Base-by-base conservation (phyloP, 2,888 invertebrate species). In the Cataglyphis altisquamis region DNA sequence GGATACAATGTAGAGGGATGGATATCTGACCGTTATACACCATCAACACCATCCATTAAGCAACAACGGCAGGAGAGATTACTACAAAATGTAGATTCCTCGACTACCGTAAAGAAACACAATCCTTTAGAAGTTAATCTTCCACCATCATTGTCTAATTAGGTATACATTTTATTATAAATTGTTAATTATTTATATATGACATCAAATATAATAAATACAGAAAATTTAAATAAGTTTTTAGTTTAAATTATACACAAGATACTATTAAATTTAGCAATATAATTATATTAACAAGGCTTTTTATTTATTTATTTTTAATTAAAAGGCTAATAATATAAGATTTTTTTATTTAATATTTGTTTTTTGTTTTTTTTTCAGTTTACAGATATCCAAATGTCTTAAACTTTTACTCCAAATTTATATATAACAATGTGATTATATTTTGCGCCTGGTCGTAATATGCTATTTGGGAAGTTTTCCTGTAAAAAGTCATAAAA, bases 1-100 rank as follows among this genome's bases (percentile, higher is more conserved):
- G 99, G 99, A 39, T 99, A 99, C 94, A 97, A 98, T 91, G 89
- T 98, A 86, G 98, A 99, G 95, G 96, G 95, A 77, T 94, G 96
- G 84, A 70, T 98, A 8, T 97, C 97, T 0, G 97, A 97, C 93
- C 97, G 96, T 95, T 97, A 97, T 92, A 98, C 97, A 15, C 97
- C 97, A 32, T 45, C 92, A n/a, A 90, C 93, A 10, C 90, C 90
- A n/a, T 89, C 95, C 8, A 87, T 94, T 48, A 89, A 85, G 15
- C 92, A 94, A 70, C 94, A 94, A 83, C 92, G 95, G 10, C 88
- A 93, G 45, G 94, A 94, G 66, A 89, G 95, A 84, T 75, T 93
- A 9, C 82, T 95, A 78, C 90, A 92, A 64, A 91, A 90, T 82
- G 85, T 93, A 29, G 93, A 94, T 66, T 83, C 89, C 1, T 70